Evolutionary conservation across 2,113 vertebrate species (phyloP).

Genomic region (Chaetura pelagica): DNA sequence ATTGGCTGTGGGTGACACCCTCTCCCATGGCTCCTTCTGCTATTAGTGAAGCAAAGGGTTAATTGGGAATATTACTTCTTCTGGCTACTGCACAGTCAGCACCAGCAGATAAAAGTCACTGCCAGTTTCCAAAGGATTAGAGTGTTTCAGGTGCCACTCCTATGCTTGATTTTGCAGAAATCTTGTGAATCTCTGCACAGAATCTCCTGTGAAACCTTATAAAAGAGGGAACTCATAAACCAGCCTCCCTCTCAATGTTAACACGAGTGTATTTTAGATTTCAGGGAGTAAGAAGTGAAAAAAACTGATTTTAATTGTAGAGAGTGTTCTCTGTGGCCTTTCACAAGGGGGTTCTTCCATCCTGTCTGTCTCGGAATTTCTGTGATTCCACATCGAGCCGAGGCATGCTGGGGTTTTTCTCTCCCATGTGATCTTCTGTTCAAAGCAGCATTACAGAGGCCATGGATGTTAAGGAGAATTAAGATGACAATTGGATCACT

Average conservation of each 20-base stretch:
- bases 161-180: neutral
- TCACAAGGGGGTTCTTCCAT: neutral
- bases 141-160: neutral
- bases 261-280: neutral
- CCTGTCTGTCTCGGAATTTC: neutral
- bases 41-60: neutral
- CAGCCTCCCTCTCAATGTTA: neutral
- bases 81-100: neutral
- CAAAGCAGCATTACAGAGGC: neutral
- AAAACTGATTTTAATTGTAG: neutral
- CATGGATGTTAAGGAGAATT: neutral
- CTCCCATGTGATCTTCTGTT: slow-evolving; percentile 3
- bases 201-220: neutral
- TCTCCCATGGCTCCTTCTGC: neutral
- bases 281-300: neutral
- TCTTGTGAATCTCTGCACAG: neutral
- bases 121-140: neutral
- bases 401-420: neutral
- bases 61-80: neutral
- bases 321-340: neutral
- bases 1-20: neutral
- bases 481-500: neutral
- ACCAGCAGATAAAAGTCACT: neutral
- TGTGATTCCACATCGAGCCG: neutral
- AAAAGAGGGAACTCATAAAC: neutral